phyloP scores from a whole-genome alignment of 1,140 invertebrate species.

The Vollenhovia emeryi region DNA sequence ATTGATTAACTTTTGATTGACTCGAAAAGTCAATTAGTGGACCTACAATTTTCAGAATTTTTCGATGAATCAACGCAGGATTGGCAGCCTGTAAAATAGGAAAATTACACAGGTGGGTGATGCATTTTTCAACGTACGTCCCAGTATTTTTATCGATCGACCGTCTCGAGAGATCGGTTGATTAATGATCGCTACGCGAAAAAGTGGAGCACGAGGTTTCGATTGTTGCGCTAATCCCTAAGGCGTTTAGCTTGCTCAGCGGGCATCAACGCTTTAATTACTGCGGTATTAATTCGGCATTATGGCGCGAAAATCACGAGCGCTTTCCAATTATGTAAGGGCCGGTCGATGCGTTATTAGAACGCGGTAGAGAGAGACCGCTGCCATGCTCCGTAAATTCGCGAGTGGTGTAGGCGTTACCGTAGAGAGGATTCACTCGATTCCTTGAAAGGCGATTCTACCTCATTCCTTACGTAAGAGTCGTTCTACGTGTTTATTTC shows the following conservation, averaged over 20 bases:
- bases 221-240: constrained; percentile 68
- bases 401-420: constrained; percentile 55
- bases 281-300: constrained; percentile 68
- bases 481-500: constrained; percentile 25
- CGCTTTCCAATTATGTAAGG: constrained; percentile 80
- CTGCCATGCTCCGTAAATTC: constrained; percentile 76
- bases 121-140: neutral
- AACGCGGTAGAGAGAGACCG: constrained; percentile 64
- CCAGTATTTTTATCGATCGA: constrained; percentile 2
- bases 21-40: too few relatives aligned
- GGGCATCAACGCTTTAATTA: constrained; percentile 76
- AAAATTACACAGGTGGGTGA: neutral
- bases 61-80: neutral
- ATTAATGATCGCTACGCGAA: constrained; percentile 12
- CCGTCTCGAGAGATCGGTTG: neutral
- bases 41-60: neutral
- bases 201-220: constrained; percentile 26
- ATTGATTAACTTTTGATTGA: too few relatives aligned
- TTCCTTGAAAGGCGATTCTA: constrained; percentile 60
- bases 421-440: constrained; percentile 30
- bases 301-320: constrained; percentile 72
- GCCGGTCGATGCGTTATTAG: constrained; percentile 74
- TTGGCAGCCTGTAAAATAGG: neutral
- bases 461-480: constrained; percentile 42
- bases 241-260: constrained; percentile 71